Evolutionary conservation across 2,113 vertebrate species (phyloP), one percentile per base, ranked within the genome.

Genomic region (Psittacula cyanocephala): DNA sequence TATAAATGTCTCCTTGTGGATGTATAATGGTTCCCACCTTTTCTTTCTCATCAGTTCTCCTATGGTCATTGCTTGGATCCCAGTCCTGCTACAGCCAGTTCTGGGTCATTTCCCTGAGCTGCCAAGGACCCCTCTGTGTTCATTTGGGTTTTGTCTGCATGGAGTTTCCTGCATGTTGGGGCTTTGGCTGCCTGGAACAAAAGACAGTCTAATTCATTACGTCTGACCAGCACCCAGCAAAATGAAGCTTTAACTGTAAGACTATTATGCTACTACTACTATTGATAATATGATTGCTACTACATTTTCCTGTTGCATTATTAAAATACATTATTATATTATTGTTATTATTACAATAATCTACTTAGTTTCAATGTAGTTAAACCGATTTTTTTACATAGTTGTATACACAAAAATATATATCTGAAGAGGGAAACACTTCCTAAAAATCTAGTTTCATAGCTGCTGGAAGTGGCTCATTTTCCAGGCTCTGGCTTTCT

Each of bases 401-500:
- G 15, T 47, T 25, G 8, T 23, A 39, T 28, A 22, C 11, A n/a
- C 41, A 23, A 20, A 17, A 17, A 82, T 43, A 55, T 44, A 55
- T 31, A 35, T 35, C 25, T 6, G 78, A 4, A 57, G 18, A 75
- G 8, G 24, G 49, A 87, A 94, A 90, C 20, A 20, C 39, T 82
- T 95, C 77, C 86, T 9, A 14, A 88, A 91, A 59, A 16, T 5
- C 20, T 84, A 19, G 44, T 81, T 91, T 94, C 88, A 86, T 78
- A 88, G 68, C 72, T 88, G 86, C 52, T 94, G 88, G 86, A 96
- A 95, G 91, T 67, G 67, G 75, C 44, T 79, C n/a, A 53, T 88
- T 96, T 96, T 96, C 64, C 85, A 91, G 50, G 44, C 65, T 91
- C 82, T 84, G 65, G 9, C 52, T 86, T 96, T 95, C 78, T 81